A percentile compares a stretch with the other conserved stretches of the same genome.
These are phyloP conservation scores for Agelastica alni DNA, from an alignment of 2,888 invertebrate species.

Conservation along the genomic window DNA sequence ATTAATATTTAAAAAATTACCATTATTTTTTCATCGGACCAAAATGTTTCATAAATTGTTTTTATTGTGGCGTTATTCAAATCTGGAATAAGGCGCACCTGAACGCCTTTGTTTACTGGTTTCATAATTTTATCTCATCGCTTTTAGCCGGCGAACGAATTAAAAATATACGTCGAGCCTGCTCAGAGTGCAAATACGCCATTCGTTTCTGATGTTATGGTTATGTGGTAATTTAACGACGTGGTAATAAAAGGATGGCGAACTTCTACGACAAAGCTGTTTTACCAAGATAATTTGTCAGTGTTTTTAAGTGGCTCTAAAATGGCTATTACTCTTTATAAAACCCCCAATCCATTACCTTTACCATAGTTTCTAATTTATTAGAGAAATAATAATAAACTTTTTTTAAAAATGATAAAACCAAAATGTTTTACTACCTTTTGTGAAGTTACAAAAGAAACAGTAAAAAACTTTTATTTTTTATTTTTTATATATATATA, in stretches of 20 bases:
- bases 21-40: too few species aligned
- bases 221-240: slow-evolving; percentile 12
- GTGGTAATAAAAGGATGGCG: slow-evolving; percentile 13
- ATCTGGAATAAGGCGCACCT: slow-evolving; percentile 22
- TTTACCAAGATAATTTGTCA: slow-evolving; percentile 19
- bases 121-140: slow-evolving; percentile 18
- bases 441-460: too few species aligned
- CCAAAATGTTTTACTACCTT: too few species aligned
- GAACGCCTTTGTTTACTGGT: slow-evolving; percentile 24
- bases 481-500: too few species aligned
- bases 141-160: slow-evolving; percentile 15
- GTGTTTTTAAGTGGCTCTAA: slow-evolving; percentile 14
- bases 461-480: too few species aligned
- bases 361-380: slow-evolving; percentile 9
- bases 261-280: slow-evolving; percentile 17
- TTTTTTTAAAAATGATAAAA: too few species aligned
- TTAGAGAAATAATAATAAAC: too few species aligned
- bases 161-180: slow-evolving; percentile 2
- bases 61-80: slow-evolving; percentile 21
- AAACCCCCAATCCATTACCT: slow-evolving; percentile 10
- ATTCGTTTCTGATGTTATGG: slow-evolving; percentile 1
- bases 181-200: background rate
- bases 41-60: slow-evolving; percentile 12
- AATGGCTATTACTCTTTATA: slow-evolving; percentile 13
- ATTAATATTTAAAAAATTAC: too few species aligned